Base-by-base conservation (phyloP, 2,888 invertebrate species). In the Ctenicera cuprea region DNA sequence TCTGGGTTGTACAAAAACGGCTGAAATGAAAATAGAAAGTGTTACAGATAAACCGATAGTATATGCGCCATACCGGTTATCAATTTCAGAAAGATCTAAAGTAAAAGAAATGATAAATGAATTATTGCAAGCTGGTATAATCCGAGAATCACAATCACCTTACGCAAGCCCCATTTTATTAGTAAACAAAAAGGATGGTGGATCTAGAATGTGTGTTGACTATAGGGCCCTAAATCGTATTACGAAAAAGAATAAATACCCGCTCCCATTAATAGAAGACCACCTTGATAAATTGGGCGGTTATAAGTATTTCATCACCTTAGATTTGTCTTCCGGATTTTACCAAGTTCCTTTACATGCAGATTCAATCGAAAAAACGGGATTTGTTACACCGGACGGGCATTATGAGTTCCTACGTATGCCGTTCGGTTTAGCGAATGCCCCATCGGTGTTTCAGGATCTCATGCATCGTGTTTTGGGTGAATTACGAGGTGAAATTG, bases 381-480 rank as follows among this genome's bases (percentile, higher is more conserved):
- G 81, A 0, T 82, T 83, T 30, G 76, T 80, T 1, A 84, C 81
- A 1, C 81, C 81, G 0, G 82, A 82, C 48, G 83, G 82, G 0
- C 77, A 82, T 7, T 83, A 68, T 50, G 80, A 85, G 73, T 84
- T 80, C 65, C 57, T 79, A 11, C 57, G 75, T 0, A 80, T 83
- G 80, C 79, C 82, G 5, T 85, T 83, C 54, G 83, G 82, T 5
- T 74, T 84, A 1, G 30, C 72, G 1, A 82, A 83, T 52, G 79
- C 83, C 0, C 80, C 81, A 26, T 71, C 77, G 3, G 79, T 79
- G 4, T 84, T 82, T 68, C 82, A 82, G 61, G 65, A 78, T 14
- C 69, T 80, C 4, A 80, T 83, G 65, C 79, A 83, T 57, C 38
- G 48, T 8, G 75, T 79, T 11, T 71, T 83, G 5, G 69, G 77